Conservation (phyloP, 2,888 invertebrate species). For the Allygus modestus region DNA sequence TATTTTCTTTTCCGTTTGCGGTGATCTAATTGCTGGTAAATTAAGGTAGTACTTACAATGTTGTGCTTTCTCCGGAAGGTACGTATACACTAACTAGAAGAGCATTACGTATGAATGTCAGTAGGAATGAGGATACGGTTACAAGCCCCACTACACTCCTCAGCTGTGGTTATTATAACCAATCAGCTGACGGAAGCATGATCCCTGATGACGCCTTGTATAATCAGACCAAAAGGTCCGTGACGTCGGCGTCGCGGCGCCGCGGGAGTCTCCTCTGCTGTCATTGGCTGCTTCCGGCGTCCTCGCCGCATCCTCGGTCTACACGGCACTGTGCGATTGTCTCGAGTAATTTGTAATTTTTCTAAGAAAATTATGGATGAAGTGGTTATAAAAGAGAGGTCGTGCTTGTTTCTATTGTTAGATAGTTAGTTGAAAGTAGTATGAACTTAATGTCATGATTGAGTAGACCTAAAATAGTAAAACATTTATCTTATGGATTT, state of each 20-base stretch:
- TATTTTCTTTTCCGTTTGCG: too few relatives aligned
- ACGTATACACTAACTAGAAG: too few relatives aligned
- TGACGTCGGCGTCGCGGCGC: neutral
- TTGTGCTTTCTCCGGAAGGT: too few relatives aligned
- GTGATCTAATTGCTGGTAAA: too few relatives aligned
- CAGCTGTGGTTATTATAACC: neutral
- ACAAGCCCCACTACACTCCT: neutral
- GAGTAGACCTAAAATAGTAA: too few relatives aligned
- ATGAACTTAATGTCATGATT: too few relatives aligned
- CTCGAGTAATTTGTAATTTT: neutral
- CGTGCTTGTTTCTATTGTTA: too few relatives aligned
- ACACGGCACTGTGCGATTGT: neutral
- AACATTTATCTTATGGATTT: too few relatives aligned
- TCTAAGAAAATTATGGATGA: neutral
- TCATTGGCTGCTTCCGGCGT: neutral
- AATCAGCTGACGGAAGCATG: neutral
- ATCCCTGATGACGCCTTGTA: conserved; percentile 12
- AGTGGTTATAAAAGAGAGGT: neutral
- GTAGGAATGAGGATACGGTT: conserved; percentile 2
- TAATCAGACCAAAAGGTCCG: neutral
- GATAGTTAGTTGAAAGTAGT: too few relatives aligned
- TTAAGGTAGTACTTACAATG: too few relatives aligned
- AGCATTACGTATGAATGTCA: neutral
- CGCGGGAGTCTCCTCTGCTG: neutral
- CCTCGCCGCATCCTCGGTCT: neutral